Conservation (phyloP, 2,113 vertebrate species). For the Archilochus colubris region DNA sequence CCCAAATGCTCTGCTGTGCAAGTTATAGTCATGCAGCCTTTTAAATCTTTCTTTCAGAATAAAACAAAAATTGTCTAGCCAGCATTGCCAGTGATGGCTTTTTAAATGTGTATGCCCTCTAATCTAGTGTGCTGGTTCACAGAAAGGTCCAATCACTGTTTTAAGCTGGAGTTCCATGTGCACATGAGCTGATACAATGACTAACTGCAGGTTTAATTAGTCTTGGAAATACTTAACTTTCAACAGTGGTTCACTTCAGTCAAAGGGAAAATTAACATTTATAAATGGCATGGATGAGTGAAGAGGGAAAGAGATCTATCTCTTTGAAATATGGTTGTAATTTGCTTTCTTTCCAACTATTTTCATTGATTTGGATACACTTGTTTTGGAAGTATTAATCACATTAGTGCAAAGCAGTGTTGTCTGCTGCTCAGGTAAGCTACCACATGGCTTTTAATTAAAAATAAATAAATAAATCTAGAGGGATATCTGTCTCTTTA, state of each 20-base stretch:
- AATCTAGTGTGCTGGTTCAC: not conserved
- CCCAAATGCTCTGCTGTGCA: not conserved
- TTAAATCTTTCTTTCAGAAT: not conserved
- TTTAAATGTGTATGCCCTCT: not conserved
- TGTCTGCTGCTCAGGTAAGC: not conserved
- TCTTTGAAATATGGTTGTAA: not conserved
- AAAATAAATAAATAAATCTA: not conserved
- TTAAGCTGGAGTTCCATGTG: not conserved
- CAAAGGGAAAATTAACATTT: not conserved
- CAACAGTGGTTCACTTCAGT: not conserved
- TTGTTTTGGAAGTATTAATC: not conserved
- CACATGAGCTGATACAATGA: not conserved
- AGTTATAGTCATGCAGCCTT: not conserved
- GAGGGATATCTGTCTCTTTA: not conserved
- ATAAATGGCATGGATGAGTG: not conserved
- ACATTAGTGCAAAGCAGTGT: not conserved
- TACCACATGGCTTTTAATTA: not conserved
- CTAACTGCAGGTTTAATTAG: constrained; percentile 19
- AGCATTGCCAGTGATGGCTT: not conserved
- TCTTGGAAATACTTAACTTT: not conserved
- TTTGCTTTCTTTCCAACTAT: not conserved
- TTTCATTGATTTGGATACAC: not conserved
- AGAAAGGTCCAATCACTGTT: not conserved
- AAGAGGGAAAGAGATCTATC: not conserved
- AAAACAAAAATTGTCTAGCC: not conserved